phyloP scores from a whole-genome alignment of 1,140 invertebrate species.

The Brachionus asplanchnoidis region DNA sequence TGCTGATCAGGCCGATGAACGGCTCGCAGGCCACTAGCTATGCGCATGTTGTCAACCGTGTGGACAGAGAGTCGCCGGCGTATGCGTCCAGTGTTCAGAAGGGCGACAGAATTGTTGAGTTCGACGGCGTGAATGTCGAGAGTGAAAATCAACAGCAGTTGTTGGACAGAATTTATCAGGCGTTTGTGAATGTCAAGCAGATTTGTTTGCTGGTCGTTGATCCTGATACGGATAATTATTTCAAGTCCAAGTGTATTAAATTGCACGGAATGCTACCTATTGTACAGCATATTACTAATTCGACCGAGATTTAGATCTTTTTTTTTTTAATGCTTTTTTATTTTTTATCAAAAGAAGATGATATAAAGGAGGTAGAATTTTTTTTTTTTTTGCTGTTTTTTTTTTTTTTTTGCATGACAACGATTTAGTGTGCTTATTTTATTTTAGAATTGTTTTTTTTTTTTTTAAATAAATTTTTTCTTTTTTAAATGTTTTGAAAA shows the following conservation, averaged over 20 bases:
- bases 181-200: conserved; percentile 67
- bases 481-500: no score
- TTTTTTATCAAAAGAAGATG: no score
- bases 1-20: neutral
- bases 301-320: conserved; percentile 18
- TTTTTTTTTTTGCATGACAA: no score
- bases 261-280: conserved; percentile 37
- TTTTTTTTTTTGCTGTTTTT: neutral
- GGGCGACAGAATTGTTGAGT: conserved; percentile 80
- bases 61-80: conserved; percentile 85
- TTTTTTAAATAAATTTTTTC: no score
- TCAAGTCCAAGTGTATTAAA: conserved; percentile 56
- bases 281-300: conserved; percentile 41
- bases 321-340: no score
- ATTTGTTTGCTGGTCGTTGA: conserved; percentile 83
- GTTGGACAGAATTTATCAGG: conserved; percentile 61
- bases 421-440: no score
- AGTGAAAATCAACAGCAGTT: conserved; percentile 87
- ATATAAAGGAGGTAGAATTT: neutral
- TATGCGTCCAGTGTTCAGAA: conserved; percentile 77
- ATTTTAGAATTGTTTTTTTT: no score
- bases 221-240: conserved; percentile 70
- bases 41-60: conserved; percentile 74
- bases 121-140: conserved; percentile 67
- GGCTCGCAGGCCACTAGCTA: neutral